Base-by-base conservation (phyloP, 2,113 vertebrate genomes). In the Epinephelus fuscoguttatus region DNA sequence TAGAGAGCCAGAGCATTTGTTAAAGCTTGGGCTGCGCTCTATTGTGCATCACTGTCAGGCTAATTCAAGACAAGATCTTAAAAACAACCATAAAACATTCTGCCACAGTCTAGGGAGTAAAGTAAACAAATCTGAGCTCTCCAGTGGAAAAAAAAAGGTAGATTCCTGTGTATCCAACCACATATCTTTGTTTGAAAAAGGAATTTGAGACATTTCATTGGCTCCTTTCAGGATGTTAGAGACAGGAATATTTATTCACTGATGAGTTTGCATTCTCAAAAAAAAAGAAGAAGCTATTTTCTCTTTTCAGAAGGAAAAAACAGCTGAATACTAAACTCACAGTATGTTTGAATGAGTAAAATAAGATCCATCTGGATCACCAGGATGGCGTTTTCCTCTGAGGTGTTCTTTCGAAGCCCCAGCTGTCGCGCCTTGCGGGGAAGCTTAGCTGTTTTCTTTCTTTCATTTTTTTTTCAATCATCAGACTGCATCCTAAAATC, bases 71-170 rank as follows among this genome's bases (percentile, higher is more conserved):
- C 61, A 86, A 78, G 70, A 78, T 73, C 60, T 81, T 57, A 17
- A n/a, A 83, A 85, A 75, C 70, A 55, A 7, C 55, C 76, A 81
- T 75, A 81, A 92, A 89, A 76, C 74, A 78, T 53, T 13, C 21
- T 37, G 33, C 70, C 18, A 60, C 19, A 27, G 69, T 73, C n/a
- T 15, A 21, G 60, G 56, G 15, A 78, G 63, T 59, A 79, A 74
- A 62, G 67, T 63, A 78, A 83, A 80, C 73, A 77, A 40, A 82
- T 1, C 56, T 0, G 18, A 73, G 33, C 66, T 15, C n/a, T 27
- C 9, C 12, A 15, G 37, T 11, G 45, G 12, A 45, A 45, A 37
- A 64, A 49, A 71, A 59, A 49, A 68, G 7, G 7, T 42, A 71
- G 3, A 17, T 45, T 64, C 3, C 52, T 42, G 10, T 14, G 40